Percentiles rank a stretch among this genome's conserved stretches.
Conservation (phyloP, 2,113 vertebrate species). For the Festucalex cinctus region DNA sequence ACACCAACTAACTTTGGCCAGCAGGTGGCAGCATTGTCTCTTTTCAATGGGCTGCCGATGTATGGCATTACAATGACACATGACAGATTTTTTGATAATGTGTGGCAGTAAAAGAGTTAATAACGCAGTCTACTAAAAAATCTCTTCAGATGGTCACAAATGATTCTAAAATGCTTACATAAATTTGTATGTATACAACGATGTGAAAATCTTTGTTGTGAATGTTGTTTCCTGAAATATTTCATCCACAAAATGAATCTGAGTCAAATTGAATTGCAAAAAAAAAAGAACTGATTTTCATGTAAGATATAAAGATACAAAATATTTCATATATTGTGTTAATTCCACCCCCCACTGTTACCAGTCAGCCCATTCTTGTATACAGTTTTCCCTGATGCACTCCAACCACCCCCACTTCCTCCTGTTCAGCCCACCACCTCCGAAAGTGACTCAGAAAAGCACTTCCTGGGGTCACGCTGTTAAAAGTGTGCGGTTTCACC, state of each 20-base stretch:
- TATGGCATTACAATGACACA: no score
- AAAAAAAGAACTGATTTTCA: background rate
- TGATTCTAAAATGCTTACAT: background rate
- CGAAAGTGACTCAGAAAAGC: constrained; percentile 21
- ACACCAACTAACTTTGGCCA: no score
- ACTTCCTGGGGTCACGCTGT: constrained; percentile 48
- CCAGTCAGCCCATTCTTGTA: constrained; percentile 3
- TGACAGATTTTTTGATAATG: no score
- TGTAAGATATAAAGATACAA: background rate
- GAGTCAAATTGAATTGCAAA: background rate
- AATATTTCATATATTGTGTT: background rate
- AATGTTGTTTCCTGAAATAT: no score
- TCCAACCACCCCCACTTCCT: constrained; percentile 26
- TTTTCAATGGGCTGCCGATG: no score
- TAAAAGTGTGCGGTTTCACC: constrained; percentile 40
- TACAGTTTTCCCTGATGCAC: background rate
- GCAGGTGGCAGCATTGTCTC: no score
- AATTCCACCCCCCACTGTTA: background rate
- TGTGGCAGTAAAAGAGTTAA: no score
- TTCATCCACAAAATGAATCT: no score
- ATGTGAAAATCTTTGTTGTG: no score
- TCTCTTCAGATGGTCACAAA: no score
- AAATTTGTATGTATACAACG: no score
- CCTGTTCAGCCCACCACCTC: constrained; percentile 8
- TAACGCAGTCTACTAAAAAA: no score